Evolutionary conservation across 1,140 invertebrate genomes (phyloP), one percentile per base, ranked within the genome.

Genomic region (Bombus polaris): DNA sequence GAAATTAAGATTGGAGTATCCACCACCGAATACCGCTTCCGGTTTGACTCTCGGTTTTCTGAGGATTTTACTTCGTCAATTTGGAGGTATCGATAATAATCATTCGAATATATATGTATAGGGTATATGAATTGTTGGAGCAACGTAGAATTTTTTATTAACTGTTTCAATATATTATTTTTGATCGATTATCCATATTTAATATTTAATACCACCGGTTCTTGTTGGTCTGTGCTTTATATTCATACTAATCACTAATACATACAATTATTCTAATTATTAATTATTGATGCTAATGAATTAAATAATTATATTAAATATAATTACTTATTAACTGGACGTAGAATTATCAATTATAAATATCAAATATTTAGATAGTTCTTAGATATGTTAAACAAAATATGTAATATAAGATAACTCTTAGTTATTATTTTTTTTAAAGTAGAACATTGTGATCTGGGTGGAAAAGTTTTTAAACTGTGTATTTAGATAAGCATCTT

Each of bases 31-130:
- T 93, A 95, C 96, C 72, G 92, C 95, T 80, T 96, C 96, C 18
- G 97, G 97, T 0, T 94, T 98, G 2, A 98, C 97, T 2, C 96
- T 97, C 13, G 98, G 98, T 8, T 97, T 97, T 90, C 93, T 99
- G 1, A 97, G 97, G 92, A 96, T 98, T 12, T 93, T 99, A 6
- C 95, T 98, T 59, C 96, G 97, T 91, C 98, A 98, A 96, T 96
- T 97, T 86, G 94, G 95, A 88, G 94, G 95, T 95, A 92, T 82
- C 78, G 39, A 77, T 39, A 9, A 25, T 44, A 39, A 75, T 47
- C 2, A n/a, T 42, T 13, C 10, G 10, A 13, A n/a, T 39, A 59
- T 25, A 8, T 32, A 25, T 70, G 9, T 70, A 39, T 71, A 22
- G 12, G 12, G 8, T 9, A 71, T 53, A 53, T 53, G 47, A 22